Evolutionary conservation across 2,888 invertebrate species (phyloP).

Genomic region (Cyaniris semiargus): DNA sequence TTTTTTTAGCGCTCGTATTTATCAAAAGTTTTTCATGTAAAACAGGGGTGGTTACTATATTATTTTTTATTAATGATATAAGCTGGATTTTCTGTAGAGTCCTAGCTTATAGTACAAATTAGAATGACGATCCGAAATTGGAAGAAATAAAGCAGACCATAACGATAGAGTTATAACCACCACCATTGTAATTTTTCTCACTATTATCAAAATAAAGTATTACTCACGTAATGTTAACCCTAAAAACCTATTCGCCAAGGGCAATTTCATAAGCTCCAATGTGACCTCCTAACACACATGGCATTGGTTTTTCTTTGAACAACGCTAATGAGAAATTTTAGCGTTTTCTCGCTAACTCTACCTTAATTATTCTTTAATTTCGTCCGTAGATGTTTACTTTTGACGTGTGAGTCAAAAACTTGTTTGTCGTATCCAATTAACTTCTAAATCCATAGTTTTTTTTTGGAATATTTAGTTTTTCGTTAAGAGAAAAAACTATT

Average conservation of each 20-base stretch:
- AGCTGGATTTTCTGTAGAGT: too few species aligned
- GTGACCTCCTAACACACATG: slow-evolving; percentile 28
- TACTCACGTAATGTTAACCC: neutral
- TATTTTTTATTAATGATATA: too few species aligned
- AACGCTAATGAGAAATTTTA: slow-evolving; percentile 29
- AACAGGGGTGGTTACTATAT: too few species aligned
- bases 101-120: too few species aligned
- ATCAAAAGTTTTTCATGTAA: too few species aligned
- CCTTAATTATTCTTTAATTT: slow-evolving; percentile 26
- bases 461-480: neutral
- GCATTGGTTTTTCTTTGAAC: slow-evolving; percentile 23
- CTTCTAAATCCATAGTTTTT: slow-evolving; percentile 2
- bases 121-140: too few species aligned
- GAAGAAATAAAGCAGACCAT: too few species aligned
- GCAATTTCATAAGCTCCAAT: slow-evolving; percentile 14
- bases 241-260: slow-evolving; percentile 10
- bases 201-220: neutral
- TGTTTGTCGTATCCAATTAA: slow-evolving; percentile 6
- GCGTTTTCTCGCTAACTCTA: slow-evolving; percentile 24
- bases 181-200: neutral
- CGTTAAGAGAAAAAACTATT: neutral
- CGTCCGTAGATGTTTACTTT: neutral
- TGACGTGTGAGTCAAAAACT: neutral
- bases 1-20: too few species aligned
- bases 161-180: too few species aligned